These are phyloP conservation scores for Sorex araneus DNA, from an alignment of 2,113 vertebrate genomes.

Conservation along the genomic window DNA sequence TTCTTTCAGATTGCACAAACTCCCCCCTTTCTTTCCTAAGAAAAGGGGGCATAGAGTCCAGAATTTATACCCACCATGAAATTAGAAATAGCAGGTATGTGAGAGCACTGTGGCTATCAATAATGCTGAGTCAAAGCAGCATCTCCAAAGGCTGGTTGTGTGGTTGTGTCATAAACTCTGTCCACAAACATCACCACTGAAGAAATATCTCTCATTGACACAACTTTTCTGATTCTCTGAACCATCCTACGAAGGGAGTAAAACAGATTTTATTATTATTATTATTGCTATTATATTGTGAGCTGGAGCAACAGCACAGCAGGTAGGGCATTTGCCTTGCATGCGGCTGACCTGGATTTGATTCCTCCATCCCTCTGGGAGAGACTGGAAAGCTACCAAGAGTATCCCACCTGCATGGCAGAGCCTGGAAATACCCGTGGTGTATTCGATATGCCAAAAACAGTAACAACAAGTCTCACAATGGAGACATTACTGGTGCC, in stretches of 20 bases:
- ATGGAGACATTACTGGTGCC: no score
- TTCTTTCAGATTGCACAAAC: not conserved
- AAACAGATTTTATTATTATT: not conserved
- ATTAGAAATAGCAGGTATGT: not conserved
- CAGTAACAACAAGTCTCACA: no score
- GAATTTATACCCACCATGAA: not conserved
- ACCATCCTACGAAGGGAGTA: no score
- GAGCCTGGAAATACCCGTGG: no score
- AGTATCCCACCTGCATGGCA: no score
- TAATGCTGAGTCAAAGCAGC: fast-evolving
- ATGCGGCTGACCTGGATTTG: no score
- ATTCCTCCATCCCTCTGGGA: no score
- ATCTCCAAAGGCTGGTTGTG: not conserved
- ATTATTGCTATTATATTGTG: not conserved
- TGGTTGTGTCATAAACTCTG: not conserved
- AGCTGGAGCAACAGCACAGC: no score
- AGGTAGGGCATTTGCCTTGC: no score
- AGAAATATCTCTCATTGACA: fast-evolving
- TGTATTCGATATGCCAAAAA: no score
- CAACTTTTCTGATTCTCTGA: not conserved
- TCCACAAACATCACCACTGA: not conserved
- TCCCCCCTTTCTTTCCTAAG: not conserved
- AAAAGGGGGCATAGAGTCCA: not conserved
- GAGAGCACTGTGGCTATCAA: no score
- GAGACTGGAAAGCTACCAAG: no score